Percentiles rank a stretch among this genome's conserved stretches.
Evolutionary conservation across 2,888 invertebrate genomes (phyloP).

Genomic region (Drosophila formosana): DNA sequence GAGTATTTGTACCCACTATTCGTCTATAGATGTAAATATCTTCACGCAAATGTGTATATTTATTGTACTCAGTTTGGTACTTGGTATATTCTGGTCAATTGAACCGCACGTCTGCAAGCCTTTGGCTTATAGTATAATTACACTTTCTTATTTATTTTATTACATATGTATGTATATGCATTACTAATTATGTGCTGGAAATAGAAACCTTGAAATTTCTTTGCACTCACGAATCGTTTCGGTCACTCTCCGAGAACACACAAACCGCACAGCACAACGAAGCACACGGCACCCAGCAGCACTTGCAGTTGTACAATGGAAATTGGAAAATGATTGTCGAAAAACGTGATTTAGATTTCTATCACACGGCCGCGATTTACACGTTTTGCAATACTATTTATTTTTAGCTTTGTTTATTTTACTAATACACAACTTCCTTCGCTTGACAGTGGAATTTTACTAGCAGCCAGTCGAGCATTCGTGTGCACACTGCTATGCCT

Average conservation of each 20-base stretch:
- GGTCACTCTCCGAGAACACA: slow-evolving; percentile 40
- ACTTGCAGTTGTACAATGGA: slow-evolving; percentile 11
- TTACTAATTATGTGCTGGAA: slow-evolving; percentile 35
- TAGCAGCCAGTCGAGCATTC: slow-evolving; percentile 57
- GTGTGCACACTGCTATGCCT: slow-evolving; percentile 39
- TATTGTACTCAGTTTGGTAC: slow-evolving; percentile 7
- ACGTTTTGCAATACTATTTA: slow-evolving; percentile 65
- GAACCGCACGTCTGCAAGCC: slow-evolving; percentile 42
- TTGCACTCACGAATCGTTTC: slow-evolving; percentile 53
- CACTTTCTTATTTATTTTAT: slow-evolving; percentile 12
- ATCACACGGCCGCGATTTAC: slow-evolving; percentile 52
- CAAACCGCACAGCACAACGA: slow-evolving; percentile 10
- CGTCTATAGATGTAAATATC: slow-evolving; percentile 17
- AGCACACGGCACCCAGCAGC: slow-evolving; percentile 15
- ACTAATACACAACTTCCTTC: slow-evolving; percentile 76
- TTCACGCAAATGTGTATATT: neutral
- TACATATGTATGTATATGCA: too few relatives aligned
- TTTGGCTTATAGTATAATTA: slow-evolving; percentile 13
- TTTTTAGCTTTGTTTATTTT: slow-evolving; percentile 55
- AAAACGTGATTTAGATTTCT: slow-evolving; percentile 71
- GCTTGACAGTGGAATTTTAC: slow-evolving; percentile 78
- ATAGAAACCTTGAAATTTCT: slow-evolving; percentile 68
- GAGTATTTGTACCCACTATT: slow-evolving; percentile 16
- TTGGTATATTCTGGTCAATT: slow-evolving; percentile 30
- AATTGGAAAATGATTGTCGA: slow-evolving; percentile 47